Conservation (phyloP, 2,113 vertebrate species). For the Emydocephalus ijimae region DNA sequence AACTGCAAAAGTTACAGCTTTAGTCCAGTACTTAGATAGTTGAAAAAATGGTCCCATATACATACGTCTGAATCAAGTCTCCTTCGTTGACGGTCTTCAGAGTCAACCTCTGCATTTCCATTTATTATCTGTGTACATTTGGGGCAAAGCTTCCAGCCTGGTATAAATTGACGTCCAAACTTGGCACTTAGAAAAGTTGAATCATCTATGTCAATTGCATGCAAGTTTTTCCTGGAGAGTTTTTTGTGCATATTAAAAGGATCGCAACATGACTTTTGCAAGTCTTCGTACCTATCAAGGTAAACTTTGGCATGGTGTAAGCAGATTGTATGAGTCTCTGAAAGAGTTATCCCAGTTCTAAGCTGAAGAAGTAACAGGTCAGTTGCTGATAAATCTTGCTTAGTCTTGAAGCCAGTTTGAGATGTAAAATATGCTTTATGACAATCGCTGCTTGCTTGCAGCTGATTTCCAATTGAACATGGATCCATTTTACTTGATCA, state of each 20-base stretch:
- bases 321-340: slow-evolving; percentile 73
- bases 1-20: background rate
- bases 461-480: slow-evolving; percentile 76
- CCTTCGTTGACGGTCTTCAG: slow-evolving; percentile 70
- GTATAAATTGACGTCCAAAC: slow-evolving; percentile 76
- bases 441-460: slow-evolving; percentile 71
- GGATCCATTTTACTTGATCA: slow-evolving; percentile 66
- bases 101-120: slow-evolving; percentile 71
- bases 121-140: slow-evolving; percentile 77
- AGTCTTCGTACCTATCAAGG: slow-evolving; percentile 75
- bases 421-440: slow-evolving; percentile 73
- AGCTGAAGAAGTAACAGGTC: slow-evolving; percentile 75
- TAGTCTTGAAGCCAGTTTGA: slow-evolving; percentile 71
- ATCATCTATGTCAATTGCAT: slow-evolving; percentile 74
- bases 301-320: slow-evolving; percentile 76
- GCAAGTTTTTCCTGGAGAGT: slow-evolving; percentile 71
- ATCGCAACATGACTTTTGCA: slow-evolving; percentile 76
- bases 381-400: slow-evolving; percentile 70
- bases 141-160: slow-evolving; percentile 78
- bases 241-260: slow-evolving; percentile 79
- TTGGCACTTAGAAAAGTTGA: slow-evolving; percentile 74
- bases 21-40: background rate
- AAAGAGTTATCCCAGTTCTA: slow-evolving; percentile 73
- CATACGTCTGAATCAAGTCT: slow-evolving; percentile 74
- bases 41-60: slow-evolving; percentile 30